Evolutionary conservation across 2,888 invertebrate species (phyloP), one percentile per base, ranked within the genome.

Genomic region (Linnaemya vulpina): DNA sequence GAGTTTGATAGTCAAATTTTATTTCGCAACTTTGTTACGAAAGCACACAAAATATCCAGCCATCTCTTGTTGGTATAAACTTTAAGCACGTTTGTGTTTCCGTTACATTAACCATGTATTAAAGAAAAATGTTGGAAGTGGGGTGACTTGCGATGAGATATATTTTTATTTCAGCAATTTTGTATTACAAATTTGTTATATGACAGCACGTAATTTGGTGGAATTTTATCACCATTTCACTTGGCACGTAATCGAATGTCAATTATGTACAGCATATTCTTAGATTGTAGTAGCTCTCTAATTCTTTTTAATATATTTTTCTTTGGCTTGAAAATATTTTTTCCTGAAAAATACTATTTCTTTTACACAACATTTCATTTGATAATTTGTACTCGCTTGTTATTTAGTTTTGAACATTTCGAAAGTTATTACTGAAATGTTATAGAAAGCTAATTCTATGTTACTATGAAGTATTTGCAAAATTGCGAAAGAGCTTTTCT

Each of bases 231-330:
- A 71, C 78, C 79, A 53, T 75, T 83, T 58, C 49, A 30, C 17
- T 53, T 38, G 68, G 65, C 87, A 86, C 86, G 88, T 89, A 90
- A 89, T 89, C 89, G 89, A 87, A 89, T 87, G 88, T 86, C 88
- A 88, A 88, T 88, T 88, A 88, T 25, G 35, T 60, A 43, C 58
- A 25, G 13, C 71, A 83, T 22, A 35, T 77, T 71, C 53, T 76
- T 38, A 82, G 62, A 43, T 75, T 53, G 74, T 43, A 25, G 17
- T 62, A 55, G 58, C 65, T 49, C 15, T n/a, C 17, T 65, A 49
- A 11, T 55, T 58, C 7, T 25, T 0, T 81, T 40, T 35, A 22
- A 11, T 5, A 22, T 49, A 11, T 40, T 40, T 40, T 30, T 40
- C 22, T n/a, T 63, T 25, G 20, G 30, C 35, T 46, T 60, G 30